Base-by-base conservation (phyloP, 1,140 invertebrate species). In the Drosophila pectinifera region DNA sequence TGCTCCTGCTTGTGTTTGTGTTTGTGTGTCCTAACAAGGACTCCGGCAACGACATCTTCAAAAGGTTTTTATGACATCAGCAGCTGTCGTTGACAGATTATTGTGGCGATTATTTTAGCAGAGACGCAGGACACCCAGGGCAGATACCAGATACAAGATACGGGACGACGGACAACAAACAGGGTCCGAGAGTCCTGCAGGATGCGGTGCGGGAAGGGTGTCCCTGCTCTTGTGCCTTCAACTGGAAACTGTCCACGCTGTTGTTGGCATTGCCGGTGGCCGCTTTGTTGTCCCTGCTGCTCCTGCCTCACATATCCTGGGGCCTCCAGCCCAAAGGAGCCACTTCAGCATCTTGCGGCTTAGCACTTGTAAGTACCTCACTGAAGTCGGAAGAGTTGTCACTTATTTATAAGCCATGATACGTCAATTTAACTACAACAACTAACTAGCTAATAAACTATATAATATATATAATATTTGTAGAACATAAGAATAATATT, bases 61-160 rank as follows among this genome's bases (percentile, higher is more conserved):
- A 90, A 90, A 85, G 86, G 86, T 89, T 90, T 90, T 90, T 86
- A 91, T 90, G 90, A 91, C 90, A 91, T 91, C 83, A 91, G 88
- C 90, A 91, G 86, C 83, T 91, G 90, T 91, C 84, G 90, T 85
- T 91, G 90, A 91, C 90, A 91, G 90, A 91, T 91, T 91, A 91
- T 91, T 91, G 90, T 78, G 84, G 84, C 84, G 84, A 89, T 89
- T 89, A 89, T 89, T 89, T 88, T 74, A 74, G 84, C 80, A 74
- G 77, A 79, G 75, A 61, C 63, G 67, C 54, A 55, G 48, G 58
- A 58, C 59, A 70, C 64, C 45, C 41, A 73, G 38, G 22, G 20
- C 41, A 74, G 53, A 49, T 38, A 56, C 55, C 10, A 38, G 48
- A 68, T 34, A 77, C 61, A 61, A 51, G 68, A 41, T 58, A 61